phyloP scores from a whole-genome alignment of 2,797 vertebrate genomes.

The Sorex maritimensis region DNA sequence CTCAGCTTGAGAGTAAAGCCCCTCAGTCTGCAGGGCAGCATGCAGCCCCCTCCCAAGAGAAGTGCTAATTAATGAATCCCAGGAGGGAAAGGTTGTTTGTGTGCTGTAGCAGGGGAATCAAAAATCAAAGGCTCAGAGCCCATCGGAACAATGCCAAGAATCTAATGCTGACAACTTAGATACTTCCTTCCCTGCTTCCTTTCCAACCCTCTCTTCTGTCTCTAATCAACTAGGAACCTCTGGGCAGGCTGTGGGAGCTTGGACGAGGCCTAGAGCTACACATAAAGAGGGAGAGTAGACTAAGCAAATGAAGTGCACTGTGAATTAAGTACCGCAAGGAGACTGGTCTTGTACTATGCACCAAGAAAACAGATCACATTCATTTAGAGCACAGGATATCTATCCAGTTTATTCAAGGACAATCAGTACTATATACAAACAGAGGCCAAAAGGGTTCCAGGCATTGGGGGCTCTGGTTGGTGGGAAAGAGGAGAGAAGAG shows the following conservation, averaged over 20 bases:
- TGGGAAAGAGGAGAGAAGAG: background rate
- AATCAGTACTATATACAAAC: too few species aligned
- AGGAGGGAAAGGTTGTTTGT: background rate
- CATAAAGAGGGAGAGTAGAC: background rate
- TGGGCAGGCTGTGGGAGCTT: background rate
- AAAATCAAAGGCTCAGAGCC: background rate
- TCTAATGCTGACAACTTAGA: background rate
- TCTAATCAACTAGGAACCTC: background rate
- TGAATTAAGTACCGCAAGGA: background rate
- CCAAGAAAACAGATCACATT: accelerated
- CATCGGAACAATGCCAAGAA: background rate
- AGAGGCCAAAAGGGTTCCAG: background rate
- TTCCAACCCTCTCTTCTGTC: background rate
- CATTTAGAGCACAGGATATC: background rate
- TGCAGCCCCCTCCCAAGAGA: background rate
- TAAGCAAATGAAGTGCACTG: background rate
- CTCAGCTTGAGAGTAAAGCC: background rate
- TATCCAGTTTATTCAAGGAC: background rate
- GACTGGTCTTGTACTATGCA: accelerated
- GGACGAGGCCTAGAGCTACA: too few species aligned
- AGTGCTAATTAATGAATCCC: background rate
- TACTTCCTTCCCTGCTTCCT: background rate
- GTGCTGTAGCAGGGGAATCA: background rate
- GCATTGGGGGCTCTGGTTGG: accelerated
- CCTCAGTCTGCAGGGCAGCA: background rate